phyloP scores from a whole-genome alignment of 2,113 vertebrate species.

The Lathamus discolor region DNA sequence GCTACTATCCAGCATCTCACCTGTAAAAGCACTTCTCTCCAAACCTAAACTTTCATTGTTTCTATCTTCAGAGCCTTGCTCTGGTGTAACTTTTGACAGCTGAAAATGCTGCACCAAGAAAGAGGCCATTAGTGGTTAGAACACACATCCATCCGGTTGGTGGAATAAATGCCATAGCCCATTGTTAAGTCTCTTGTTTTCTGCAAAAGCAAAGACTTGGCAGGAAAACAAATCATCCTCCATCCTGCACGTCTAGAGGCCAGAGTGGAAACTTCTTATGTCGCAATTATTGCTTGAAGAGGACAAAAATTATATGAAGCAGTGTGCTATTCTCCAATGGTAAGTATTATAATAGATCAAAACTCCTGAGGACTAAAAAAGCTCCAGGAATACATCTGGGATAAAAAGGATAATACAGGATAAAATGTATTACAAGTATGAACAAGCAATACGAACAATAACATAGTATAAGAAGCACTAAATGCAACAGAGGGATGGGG shows the following conservation, averaged over 20 bases:
- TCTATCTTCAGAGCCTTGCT: background rate
- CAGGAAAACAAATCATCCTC: background rate
- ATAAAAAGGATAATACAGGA: background rate
- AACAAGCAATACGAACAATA: background rate
- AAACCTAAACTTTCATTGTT: background rate
- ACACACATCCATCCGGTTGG: background rate
- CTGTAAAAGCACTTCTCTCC: background rate
- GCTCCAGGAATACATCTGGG: background rate
- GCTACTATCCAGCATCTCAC: rapidly evolving
- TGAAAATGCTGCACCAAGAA: background rate
- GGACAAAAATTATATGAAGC: background rate
- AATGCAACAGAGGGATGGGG: background rate
- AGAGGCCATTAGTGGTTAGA: background rate
- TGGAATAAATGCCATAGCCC: background rate
- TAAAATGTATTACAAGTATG: background rate
- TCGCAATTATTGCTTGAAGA: background rate
- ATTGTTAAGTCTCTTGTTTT: background rate
- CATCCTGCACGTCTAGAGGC: background rate
- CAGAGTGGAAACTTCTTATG: background rate
- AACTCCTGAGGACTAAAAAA: background rate
- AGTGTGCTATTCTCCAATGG: background rate
- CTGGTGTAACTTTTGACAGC: background rate
- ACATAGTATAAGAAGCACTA: background rate
- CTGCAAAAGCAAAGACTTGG: background rate
- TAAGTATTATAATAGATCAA: background rate